Evolutionary conservation across 2,888 invertebrate genomes (phyloP).

Genomic region (Drosophila maculinotata): DNA sequence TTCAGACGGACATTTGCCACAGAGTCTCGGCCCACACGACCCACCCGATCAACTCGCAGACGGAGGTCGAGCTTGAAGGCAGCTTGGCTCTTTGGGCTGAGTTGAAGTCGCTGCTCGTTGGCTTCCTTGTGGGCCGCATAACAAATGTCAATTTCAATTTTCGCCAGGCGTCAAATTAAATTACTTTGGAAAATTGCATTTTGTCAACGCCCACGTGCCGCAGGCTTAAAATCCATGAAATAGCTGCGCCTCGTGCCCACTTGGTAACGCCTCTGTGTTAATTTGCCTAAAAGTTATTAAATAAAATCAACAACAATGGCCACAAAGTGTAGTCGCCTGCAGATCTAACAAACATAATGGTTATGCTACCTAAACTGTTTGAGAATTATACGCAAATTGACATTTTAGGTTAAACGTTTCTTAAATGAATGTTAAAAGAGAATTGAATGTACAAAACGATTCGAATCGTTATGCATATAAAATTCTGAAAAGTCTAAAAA

Average conservation of each 20-base stretch:
- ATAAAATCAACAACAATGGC: constrained; percentile 8
- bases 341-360: background rate
- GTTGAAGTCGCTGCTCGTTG: constrained; percentile 23
- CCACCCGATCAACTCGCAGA: no score
- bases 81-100: constrained; percentile 12
- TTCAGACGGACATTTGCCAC: constrained; percentile 15
- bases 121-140: constrained; percentile 72
- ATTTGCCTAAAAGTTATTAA: constrained; percentile 54
- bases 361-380: background rate
- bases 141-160: constrained; percentile 77
- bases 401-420: background rate
- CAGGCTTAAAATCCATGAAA: constrained; percentile 18
- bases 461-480: no score
- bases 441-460: no score
- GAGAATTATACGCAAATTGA: constrained; percentile 4
- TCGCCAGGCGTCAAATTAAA: constrained; percentile 69
- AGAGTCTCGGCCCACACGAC: constrained; percentile 31
- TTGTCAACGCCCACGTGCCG: constrained; percentile 62
- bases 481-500: no score
- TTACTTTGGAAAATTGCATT: constrained; percentile 72
- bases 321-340: background rate
- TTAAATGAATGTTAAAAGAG: no score
- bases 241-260: constrained; percentile 44
- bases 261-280: constrained; percentile 57
- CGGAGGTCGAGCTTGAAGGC: constrained; percentile 16